phyloP scores from a whole-genome alignment of 2,888 invertebrate species.

The Lymantria monacha region DNA sequence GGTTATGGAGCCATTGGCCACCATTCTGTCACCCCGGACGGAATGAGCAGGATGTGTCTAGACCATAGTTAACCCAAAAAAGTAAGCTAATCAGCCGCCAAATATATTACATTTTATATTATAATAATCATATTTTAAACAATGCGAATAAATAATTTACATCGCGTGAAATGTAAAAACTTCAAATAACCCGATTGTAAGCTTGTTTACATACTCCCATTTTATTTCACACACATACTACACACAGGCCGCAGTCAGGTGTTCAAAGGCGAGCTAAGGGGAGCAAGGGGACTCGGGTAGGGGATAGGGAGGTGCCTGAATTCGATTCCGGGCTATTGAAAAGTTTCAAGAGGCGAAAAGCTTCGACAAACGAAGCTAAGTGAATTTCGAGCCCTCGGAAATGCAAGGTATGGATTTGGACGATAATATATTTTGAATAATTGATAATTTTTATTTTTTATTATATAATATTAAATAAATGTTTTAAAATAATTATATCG shows the following conservation, averaged over 20 bases:
- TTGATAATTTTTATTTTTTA: background rate
- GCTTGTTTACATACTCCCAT: slow-evolving; percentile 19
- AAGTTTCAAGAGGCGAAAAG: slow-evolving; percentile 83
- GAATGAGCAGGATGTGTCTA: too few relatives aligned
- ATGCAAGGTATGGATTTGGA: slow-evolving; percentile 39
- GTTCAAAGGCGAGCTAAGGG: slow-evolving; percentile 42
- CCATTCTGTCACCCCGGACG: too few relatives aligned
- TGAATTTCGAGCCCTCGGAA: slow-evolving; percentile 79
- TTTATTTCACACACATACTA: slow-evolving; percentile 32
- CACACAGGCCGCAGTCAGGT: slow-evolving; percentile 49
- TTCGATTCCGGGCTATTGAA: slow-evolving; percentile 81
- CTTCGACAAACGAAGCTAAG: slow-evolving; percentile 83
- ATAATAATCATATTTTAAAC: too few relatives aligned
- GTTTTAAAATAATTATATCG: too few relatives aligned
- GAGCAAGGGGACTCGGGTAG: slow-evolving; percentile 18
- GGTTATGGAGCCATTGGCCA: too few relatives aligned
- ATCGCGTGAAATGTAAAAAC: slow-evolving; percentile 6
- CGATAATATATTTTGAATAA: slow-evolving; percentile 1
- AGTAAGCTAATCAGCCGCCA: too few relatives aligned
- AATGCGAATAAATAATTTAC: background rate
- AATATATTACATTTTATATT: too few relatives aligned
- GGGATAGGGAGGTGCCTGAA: slow-evolving; percentile 55
- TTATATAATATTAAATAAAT: too few relatives aligned
- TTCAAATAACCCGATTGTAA: slow-evolving; percentile 11
- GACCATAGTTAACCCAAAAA: too few relatives aligned